Evolutionary conservation across 2,888 invertebrate genomes (phyloP).

Genomic region (Tolmerus cingulatus): DNA sequence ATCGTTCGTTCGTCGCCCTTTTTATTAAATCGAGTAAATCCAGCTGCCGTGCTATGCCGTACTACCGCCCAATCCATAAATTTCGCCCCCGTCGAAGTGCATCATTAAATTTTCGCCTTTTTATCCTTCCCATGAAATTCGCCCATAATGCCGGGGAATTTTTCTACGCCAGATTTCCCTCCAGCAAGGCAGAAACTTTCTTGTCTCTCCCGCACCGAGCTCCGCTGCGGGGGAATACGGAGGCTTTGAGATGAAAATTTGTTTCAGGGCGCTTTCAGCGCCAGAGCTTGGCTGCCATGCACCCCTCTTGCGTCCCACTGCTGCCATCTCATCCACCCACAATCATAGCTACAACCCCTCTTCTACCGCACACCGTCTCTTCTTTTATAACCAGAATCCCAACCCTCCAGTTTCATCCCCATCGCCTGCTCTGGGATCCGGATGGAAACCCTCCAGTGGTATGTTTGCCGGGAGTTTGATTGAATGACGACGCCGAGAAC

Average conservation of each 20-base stretch:
- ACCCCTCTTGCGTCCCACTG: neutral
- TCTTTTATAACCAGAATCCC: neutral
- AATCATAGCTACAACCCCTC: neutral
- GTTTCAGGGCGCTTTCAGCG: neutral
- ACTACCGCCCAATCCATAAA: neutral
- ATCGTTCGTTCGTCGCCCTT: neutral
- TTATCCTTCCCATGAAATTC: constrained; percentile 21
- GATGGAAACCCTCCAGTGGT: constrained; percentile 28
- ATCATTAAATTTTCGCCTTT: constrained; percentile 28
- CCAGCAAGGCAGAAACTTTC: constrained; percentile 34
- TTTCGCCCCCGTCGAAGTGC: neutral
- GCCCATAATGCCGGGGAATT: neutral
- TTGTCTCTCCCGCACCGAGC: neutral
- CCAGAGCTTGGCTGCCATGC: neutral
- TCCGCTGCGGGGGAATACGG: neutral
- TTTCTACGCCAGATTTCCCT: constrained; percentile 14
- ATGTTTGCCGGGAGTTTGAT: constrained; percentile 33
- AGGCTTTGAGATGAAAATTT: constrained; percentile 36
- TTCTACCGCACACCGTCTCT: neutral
- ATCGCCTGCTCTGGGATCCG: neutral
- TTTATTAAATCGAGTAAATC: constrained; percentile 4
- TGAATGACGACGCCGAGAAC: constrained; percentile 17
- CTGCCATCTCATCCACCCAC: neutral
- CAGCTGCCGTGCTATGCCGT: neutral
- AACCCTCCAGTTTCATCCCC: neutral